Evolutionary conservation across 1,140 invertebrate species (phyloP).

Genomic region (Phymastichus coffea): DNA sequence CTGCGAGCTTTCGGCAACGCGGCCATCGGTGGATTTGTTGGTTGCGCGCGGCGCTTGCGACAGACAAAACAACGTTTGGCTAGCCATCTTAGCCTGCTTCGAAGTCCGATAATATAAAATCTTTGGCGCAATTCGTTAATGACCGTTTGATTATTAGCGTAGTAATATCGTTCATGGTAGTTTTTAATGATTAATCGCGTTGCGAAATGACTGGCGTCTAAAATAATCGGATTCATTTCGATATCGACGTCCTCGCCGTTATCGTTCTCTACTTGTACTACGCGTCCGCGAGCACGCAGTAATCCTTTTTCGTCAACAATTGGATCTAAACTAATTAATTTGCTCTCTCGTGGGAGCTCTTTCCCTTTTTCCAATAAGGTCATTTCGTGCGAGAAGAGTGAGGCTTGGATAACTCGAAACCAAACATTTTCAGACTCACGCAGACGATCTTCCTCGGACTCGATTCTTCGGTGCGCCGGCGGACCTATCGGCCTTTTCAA

Average conservation of each 20-base stretch:
- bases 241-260: no score
- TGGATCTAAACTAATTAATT: background rate
- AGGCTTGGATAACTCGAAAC: background rate
- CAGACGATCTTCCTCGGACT: background rate
- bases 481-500: no score
- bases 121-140: constrained; percentile 33
- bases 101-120: constrained; percentile 31
- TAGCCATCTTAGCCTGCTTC: constrained; percentile 9
- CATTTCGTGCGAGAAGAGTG: background rate
- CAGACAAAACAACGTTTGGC: background rate
- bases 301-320: background rate
- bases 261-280: background rate
- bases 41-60: background rate
- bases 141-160: constrained; percentile 29
- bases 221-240: constrained; percentile 1
- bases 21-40: background rate
- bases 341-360: background rate
- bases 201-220: constrained; percentile 2
- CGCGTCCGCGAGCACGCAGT: background rate
- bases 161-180: constrained; percentile 25
- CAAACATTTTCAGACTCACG: background rate
- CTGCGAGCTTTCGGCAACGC: constrained; percentile 11
- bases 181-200: constrained; percentile 16
- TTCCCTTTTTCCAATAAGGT: background rate
- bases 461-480: background rate